These are phyloP conservation scores for Thereva unica DNA, from an alignment of 2,888 invertebrate genomes.

Conservation along the genomic window DNA sequence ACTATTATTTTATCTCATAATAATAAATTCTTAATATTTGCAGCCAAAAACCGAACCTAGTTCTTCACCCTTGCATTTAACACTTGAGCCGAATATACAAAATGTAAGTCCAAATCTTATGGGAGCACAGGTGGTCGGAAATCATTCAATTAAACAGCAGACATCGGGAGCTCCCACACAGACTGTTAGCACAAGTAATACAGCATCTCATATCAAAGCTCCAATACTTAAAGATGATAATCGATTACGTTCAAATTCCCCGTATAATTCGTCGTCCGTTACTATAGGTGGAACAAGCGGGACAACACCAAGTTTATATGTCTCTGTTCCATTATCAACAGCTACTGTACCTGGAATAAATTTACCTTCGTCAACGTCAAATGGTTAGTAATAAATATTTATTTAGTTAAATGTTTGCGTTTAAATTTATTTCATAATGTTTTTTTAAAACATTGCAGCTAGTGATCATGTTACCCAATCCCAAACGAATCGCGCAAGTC, in stretches of 20 bases:
- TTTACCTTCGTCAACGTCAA: conserved; percentile 50
- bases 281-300: conserved; percentile 44
- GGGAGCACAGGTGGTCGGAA: conserved; percentile 23
- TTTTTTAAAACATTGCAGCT: conserved; percentile 13
- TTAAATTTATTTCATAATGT: background rate
- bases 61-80: conserved; percentile 48
- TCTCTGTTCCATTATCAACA: conserved; percentile 66
- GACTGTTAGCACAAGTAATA: conserved; percentile 18
- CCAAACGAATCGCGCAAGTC: conserved; percentile 39
- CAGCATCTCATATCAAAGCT: conserved; percentile 37
- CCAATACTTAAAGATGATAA: conserved; percentile 40
- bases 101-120: conserved; percentile 46
- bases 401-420: background rate
- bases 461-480: conserved; percentile 35
- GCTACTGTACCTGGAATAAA: conserved; percentile 59
- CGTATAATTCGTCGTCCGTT: conserved; percentile 36
- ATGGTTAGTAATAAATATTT: conserved; percentile 30
- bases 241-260: conserved; percentile 38
- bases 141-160: conserved; percentile 35
- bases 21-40: conserved; percentile 44
- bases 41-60: conserved; percentile 57
- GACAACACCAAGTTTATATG: conserved; percentile 63
- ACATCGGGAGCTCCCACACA: conserved; percentile 38
- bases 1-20: too few relatives aligned
- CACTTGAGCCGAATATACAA: conserved; percentile 44